Base-by-base conservation (phyloP, 2,888 invertebrate species). In the Oligia latruncula region DNA sequence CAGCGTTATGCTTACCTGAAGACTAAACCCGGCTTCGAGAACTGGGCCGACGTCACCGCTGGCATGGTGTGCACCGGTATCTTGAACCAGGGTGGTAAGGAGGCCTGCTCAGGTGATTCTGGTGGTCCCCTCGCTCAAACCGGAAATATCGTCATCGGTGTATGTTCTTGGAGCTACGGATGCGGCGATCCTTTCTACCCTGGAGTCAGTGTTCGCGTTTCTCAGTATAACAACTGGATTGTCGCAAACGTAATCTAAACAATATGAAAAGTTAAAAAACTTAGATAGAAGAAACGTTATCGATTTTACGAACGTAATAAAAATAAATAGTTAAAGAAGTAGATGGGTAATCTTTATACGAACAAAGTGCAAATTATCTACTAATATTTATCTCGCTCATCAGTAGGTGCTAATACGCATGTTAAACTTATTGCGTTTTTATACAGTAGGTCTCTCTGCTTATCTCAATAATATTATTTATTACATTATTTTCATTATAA, bases 201-300 rank as follows among this genome's bases (percentile, higher is more conserved):
- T 13, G 97, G 97, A 55, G 97, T 97, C 76, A 97, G 95, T 88
- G 94, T 95, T 15, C 95, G 97, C 62, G 96, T 97, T 83, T 92
- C 94, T 3, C 4, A 71, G 0, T 93, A 91, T 82, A 77, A 90
- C 1, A 80, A 91, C 77, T 96, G 96, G 96, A 93, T 95, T 58
- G 71, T 83, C 0, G 68, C 78, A 17, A 77, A 77, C 9, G 77
- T 76, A 20, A 62, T 40, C 13, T 76, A 76, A 43, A 6, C 43
- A n/a, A 17, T 9, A 67, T 17, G 46, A 46, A 20, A 29, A 17
- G n/a, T 49, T 49, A 29, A 3, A 29, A 29, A 43, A 49, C 55
- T 55, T 55, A 1, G 13, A 3, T 35, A 4, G 23, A 35, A 20
- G 20, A 49, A 73, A 23, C 17, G 35, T 35, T 35, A 60, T 40